phyloP scores from a whole-genome alignment of 2,113 vertebrate genomes.

The Gadus macrocephalus region DNA sequence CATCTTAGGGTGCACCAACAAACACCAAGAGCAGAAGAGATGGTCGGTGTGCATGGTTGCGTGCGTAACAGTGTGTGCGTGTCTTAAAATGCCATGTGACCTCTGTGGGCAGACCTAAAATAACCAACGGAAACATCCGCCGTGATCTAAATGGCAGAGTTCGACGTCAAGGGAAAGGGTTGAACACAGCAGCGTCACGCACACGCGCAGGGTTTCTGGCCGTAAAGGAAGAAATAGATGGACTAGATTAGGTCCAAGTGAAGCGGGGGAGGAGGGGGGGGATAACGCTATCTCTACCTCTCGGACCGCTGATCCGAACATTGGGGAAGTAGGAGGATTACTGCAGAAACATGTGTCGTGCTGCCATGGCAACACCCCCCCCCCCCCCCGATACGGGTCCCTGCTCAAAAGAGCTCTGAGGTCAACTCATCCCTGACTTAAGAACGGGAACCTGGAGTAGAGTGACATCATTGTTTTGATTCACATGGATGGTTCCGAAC shows the following conservation, averaged over 20 bases:
- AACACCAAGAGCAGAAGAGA: not conserved
- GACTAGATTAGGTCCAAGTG: too few relatives aligned
- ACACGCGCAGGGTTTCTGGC: not conserved
- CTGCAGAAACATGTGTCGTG: slow-evolving; percentile 61
- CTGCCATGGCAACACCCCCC: slow-evolving; percentile 63
- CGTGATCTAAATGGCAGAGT: too few relatives aligned
- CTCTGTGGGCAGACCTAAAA: not conserved
- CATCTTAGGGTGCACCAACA: slow-evolving; percentile 40
- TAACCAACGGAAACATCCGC: not conserved
- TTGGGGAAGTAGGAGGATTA: slow-evolving; percentile 52
- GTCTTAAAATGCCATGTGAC: not conserved
- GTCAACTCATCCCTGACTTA: slow-evolving; percentile 36
- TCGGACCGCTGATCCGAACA: slow-evolving; percentile 39
- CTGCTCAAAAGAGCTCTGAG: slow-evolving; percentile 38
- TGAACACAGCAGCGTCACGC: not conserved
- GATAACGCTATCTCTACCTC: slow-evolving; percentile 40
- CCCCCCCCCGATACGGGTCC: slow-evolving; percentile 43
- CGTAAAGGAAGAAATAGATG: too few relatives aligned
- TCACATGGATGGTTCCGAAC: not conserved
- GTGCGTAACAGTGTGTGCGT: slow-evolving; percentile 9
- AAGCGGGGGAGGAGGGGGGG: slow-evolving; percentile 8
- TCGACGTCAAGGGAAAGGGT: not conserved
- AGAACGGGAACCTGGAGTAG: slow-evolving; percentile 26
- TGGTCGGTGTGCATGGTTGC: not conserved
- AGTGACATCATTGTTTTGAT: slow-evolving; percentile 1